phyloP scores from a whole-genome alignment of 2,113 vertebrate species.

The Pipra filicauda region DNA sequence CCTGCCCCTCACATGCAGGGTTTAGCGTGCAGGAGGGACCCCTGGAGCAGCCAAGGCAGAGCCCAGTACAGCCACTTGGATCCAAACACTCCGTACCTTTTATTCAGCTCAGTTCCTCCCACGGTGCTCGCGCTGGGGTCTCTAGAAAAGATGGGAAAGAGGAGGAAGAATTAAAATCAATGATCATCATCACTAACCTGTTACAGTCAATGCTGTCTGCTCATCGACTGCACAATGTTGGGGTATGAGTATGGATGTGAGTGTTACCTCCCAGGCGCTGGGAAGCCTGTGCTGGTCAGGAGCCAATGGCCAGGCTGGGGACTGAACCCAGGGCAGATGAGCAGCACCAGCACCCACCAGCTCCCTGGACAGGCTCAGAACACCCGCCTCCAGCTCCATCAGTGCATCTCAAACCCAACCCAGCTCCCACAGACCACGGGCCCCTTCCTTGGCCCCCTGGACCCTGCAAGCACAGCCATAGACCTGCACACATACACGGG shows the following conservation, averaged over 20 bases:
- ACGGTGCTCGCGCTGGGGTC: slow-evolving; percentile 32
- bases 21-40: neutral
- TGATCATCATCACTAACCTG: neutral
- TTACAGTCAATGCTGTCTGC: neutral
- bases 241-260: accelerated
- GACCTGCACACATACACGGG: accelerated
- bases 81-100: slow-evolving; percentile 56
- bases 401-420: accelerated
- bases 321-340: neutral
- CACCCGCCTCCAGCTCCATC: neutral
- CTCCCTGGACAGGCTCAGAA: accelerated
- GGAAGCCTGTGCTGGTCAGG: neutral
- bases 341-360: neutral
- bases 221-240: neutral
- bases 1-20: neutral
- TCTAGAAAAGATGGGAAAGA: slow-evolving; percentile 60
- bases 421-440: accelerated
- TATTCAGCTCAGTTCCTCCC: slow-evolving; percentile 64
- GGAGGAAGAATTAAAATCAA: slow-evolving; percentile 49
- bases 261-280: neutral
- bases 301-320: neutral
- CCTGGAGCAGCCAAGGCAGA: neutral
- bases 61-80: neutral
- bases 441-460: accelerated
- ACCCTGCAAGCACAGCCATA: accelerated